Evolutionary conservation across 2,888 invertebrate species (phyloP).

Genomic region (Tryphoninae sp.): DNA sequence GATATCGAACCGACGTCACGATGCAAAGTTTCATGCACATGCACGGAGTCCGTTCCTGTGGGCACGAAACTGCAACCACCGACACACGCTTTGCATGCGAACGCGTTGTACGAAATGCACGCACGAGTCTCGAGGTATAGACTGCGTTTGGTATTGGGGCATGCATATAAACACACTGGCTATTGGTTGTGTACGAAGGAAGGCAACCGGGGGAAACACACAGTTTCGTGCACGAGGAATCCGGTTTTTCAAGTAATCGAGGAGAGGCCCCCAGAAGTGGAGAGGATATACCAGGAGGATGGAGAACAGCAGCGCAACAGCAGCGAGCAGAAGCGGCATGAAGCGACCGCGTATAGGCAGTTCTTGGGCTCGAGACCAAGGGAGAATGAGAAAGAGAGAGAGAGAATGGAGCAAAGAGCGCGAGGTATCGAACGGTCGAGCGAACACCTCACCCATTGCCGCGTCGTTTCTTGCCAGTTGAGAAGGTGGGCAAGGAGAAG

Average conservation of each 20-base stretch:
- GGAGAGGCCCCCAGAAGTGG: constrained; percentile 61
- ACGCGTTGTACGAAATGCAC: constrained; percentile 7
- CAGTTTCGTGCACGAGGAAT: constrained; percentile 78
- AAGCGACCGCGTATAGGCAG: constrained; percentile 57
- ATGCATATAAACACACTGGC: constrained; percentile 42
- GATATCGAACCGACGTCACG: constrained; percentile 33
- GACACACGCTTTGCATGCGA: constrained; percentile 9
- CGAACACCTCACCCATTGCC: constrained; percentile 62
- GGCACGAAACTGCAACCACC: neutral
- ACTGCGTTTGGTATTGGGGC: neutral
- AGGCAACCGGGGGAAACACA: constrained; percentile 72
- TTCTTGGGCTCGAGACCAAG: constrained; percentile 39
- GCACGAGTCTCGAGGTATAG: neutral
- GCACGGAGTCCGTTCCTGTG: constrained; percentile 25
- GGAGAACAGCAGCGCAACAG: constrained; percentile 61
- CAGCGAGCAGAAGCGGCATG: constrained; percentile 65
- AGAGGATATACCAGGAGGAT: constrained; percentile 53
- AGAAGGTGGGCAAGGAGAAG: constrained; percentile 48
- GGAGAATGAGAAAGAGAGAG: constrained; percentile 30
- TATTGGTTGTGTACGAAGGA: constrained; percentile 53
- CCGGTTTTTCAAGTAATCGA: constrained; percentile 81
- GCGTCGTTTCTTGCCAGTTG: constrained; percentile 55
- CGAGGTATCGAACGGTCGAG: constrained; percentile 64
- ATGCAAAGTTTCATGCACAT: constrained; percentile 1
- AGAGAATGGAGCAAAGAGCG: constrained; percentile 38